Evolutionary conservation across 2,797 vertebrate species (phyloP).

Genomic region (Sebastes trivittatus): DNA sequence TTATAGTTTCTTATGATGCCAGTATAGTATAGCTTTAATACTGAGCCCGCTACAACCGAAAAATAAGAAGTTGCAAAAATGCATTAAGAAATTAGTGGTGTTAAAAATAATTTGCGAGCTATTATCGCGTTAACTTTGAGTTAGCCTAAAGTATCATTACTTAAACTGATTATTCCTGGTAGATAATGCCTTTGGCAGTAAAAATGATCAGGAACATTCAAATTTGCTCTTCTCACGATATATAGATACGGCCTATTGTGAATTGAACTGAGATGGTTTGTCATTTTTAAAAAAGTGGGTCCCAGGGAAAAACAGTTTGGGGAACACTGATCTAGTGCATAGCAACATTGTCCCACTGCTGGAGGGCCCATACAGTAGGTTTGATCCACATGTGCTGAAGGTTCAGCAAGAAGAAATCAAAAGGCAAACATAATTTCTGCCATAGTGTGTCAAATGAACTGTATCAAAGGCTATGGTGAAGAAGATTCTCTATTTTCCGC

Average conservation of each 20-base stretch:
- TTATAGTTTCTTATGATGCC: too few species aligned
- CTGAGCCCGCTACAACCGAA: too few species aligned
- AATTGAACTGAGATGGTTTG: too few species aligned
- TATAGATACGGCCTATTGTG: too few species aligned
- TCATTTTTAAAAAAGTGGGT: too few species aligned
- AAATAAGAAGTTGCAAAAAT: too few species aligned
- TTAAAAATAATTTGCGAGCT: accelerated
- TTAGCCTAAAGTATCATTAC: neutral
- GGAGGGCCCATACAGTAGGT: neutral
- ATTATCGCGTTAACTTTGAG: too few species aligned
- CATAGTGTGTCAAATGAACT: neutral
- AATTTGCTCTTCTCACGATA: too few species aligned
- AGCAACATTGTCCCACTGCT: neutral
- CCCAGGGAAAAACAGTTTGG: neutral
- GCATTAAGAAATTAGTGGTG: accelerated
- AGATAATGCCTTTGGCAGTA: neutral
- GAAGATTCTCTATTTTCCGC: conserved; percentile 25
- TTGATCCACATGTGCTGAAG: neutral
- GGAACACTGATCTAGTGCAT: neutral
- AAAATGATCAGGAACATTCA: too few species aligned
- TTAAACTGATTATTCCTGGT: neutral
- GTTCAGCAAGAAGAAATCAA: neutral
- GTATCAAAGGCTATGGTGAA: conserved; percentile 11
- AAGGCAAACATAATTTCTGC: neutral
- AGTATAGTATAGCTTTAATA: too few species aligned